Evolutionary conservation across 2,888 invertebrate genomes (phyloP).

Genomic region (Meliscaeva auricollis): DNA sequence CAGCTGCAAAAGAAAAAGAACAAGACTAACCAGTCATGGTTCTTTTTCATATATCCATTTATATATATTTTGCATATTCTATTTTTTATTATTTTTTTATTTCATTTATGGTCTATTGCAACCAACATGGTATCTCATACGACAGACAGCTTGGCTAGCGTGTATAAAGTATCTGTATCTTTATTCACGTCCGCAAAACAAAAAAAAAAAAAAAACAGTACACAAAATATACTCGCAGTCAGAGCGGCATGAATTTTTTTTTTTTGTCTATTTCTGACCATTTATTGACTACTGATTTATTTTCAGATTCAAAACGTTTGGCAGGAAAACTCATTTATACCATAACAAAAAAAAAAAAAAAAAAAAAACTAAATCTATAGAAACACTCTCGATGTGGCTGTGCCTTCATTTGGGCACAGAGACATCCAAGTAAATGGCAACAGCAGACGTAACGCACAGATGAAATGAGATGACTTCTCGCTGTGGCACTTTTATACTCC

Average conservation of each 20-base stretch:
- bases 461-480: constrained; percentile 30
- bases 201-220: neutral
- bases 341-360: too few species aligned
- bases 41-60: constrained; percentile 48
- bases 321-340: constrained; percentile 49
- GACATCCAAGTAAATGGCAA: neutral
- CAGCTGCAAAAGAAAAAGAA: constrained; percentile 20
- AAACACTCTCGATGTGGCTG: constrained; percentile 24
- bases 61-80: constrained; percentile 65
- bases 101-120: constrained; percentile 66
- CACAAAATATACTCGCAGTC: neutral
- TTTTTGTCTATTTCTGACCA: constrained; percentile 59
- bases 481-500: constrained; percentile 26
- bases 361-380: constrained; percentile 38
- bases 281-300: constrained; percentile 74
- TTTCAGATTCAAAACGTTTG: constrained; percentile 71
- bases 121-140: constrained; percentile 64
- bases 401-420: constrained; percentile 70
- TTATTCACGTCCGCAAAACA: constrained; percentile 32
- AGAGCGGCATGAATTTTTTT: constrained; percentile 6
- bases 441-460: constrained; percentile 24
- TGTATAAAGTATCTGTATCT: constrained; percentile 29
- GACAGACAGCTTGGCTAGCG: constrained; percentile 76
- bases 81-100: constrained; percentile 42
- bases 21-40: constrained; percentile 53